phyloP scores from a whole-genome alignment of 2,113 vertebrate genomes.

The Ranitomeya variabilis region DNA sequence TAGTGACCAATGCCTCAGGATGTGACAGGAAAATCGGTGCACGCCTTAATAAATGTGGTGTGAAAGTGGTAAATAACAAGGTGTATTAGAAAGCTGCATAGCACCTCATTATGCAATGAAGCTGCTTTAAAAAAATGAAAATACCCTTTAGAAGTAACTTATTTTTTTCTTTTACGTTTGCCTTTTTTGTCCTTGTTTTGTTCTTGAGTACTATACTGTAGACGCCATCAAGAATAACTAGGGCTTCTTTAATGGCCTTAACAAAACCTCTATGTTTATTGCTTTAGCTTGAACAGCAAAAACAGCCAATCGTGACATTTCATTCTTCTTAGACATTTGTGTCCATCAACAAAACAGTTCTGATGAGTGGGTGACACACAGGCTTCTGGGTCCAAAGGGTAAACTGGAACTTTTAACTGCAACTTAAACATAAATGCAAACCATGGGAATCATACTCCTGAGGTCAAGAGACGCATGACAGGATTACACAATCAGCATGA shows the following conservation, averaged over 20 bases:
- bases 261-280: slow-evolving; percentile 33
- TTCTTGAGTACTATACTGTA: background rate
- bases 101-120: background rate
- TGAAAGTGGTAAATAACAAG: background rate
- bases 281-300: slow-evolving; percentile 26
- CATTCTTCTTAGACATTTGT: background rate
- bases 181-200: too few relatives aligned
- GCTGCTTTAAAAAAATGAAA: background rate
- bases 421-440: slow-evolving; percentile 3
- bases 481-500: background rate
- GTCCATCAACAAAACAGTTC: background rate
- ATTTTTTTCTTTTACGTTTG: too few relatives aligned
- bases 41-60: background rate
- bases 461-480: background rate
- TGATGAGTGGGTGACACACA: background rate
- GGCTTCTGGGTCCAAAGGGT: background rate
- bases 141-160: background rate
- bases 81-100: background rate
- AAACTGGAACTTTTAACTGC: slow-evolving; percentile 9
- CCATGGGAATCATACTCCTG: background rate
- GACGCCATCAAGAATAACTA: background rate
- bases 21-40: background rate
- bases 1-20: background rate
- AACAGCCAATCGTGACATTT: background rate
- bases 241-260: background rate